phyloP scores from a whole-genome alignment of 1,140 invertebrate species.

The Zaprionus gabonicus region DNA sequence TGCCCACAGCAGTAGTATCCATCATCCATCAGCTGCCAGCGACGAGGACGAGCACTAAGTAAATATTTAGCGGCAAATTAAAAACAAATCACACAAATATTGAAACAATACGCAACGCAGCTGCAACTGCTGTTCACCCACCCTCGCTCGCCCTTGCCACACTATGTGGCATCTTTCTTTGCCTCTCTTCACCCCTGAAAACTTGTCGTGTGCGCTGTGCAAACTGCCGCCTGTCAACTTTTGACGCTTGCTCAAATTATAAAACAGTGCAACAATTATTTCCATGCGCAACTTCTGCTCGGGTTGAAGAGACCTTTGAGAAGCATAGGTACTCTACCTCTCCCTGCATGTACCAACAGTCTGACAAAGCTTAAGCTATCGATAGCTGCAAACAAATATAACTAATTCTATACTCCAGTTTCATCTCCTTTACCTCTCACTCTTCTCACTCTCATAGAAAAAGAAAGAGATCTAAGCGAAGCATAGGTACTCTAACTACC shows the following conservation, averaged over 20 bases:
- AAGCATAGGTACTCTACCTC: not conserved
- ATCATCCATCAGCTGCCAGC: constrained; percentile 1
- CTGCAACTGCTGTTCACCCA: constrained; percentile 16
- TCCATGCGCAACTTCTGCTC: constrained; percentile 40
- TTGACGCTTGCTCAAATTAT: constrained; percentile 71
- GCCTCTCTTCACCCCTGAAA: not conserved
- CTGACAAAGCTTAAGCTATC: no score
- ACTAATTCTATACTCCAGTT: no score
- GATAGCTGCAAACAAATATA: no score
- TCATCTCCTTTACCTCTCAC: no score
- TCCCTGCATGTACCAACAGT: not conserved
- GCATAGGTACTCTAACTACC: no score
- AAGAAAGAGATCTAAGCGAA: not conserved
- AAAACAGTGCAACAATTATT: constrained; percentile 78
- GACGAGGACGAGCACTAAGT: constrained; percentile 53
- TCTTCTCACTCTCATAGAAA: no score
- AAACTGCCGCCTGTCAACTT: constrained; percentile 62
- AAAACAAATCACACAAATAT: constrained; percentile 78
- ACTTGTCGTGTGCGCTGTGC: constrained; percentile 57
- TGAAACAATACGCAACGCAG: constrained; percentile 55
- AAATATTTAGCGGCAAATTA: constrained; percentile 81
- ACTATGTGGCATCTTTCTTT: constrained; percentile 5
- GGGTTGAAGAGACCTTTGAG: no score
- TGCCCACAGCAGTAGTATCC: not conserved
- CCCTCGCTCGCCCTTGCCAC: constrained; percentile 26